These are phyloP conservation scores for Petrosia ficiformis DNA, from an alignment of 37 sponge, comb jelly and placozoan species.

Conservation along the genomic window DNA sequence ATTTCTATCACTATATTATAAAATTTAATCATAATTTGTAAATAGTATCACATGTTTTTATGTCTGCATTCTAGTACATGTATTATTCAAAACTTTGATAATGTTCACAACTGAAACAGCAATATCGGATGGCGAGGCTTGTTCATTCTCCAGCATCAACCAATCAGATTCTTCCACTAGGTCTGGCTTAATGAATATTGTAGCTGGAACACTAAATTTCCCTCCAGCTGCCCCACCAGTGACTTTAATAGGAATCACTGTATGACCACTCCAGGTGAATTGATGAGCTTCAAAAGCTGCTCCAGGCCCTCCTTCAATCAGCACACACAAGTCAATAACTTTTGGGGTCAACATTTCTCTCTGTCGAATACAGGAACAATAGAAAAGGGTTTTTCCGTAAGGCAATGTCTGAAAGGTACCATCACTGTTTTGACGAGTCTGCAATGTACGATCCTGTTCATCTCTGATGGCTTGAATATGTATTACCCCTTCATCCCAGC, in stretches of 20 bases:
- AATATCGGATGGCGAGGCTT: conserved; percentile 37
- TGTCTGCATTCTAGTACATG: too few species aligned
- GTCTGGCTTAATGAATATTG: conserved; percentile 51
- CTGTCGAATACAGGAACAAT: conserved; percentile 70
- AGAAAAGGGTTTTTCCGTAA: conserved; percentile 73
- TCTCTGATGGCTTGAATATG: conserved; percentile 69
- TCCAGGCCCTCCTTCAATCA: conserved; percentile 86
- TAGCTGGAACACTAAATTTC: conserved; percentile 48
- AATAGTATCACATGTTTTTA: too few species aligned
- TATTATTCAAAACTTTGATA: too few species aligned
- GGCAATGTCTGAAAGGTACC: conserved; percentile 62
- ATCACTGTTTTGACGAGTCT: conserved; percentile 72
- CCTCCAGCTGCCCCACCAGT: conserved; percentile 91
- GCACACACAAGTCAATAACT: conserved; percentile 53
- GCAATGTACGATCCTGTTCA: conserved; percentile 56
- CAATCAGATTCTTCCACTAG: conserved; percentile 62
- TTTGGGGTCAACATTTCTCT: conserved; percentile 60
- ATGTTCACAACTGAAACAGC: conserved; percentile 43
- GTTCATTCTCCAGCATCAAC: conserved; percentile 43
- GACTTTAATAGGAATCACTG: conserved; percentile 64
- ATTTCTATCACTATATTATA: too few species aligned
- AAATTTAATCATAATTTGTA: too few species aligned
- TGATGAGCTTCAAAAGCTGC: conserved; percentile 89
- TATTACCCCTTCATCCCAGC: conserved; percentile 37
- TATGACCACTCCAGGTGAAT: conserved; percentile 77